Conservation (phyloP, 2,113 vertebrate species). For the Xerus inauris region DNA sequence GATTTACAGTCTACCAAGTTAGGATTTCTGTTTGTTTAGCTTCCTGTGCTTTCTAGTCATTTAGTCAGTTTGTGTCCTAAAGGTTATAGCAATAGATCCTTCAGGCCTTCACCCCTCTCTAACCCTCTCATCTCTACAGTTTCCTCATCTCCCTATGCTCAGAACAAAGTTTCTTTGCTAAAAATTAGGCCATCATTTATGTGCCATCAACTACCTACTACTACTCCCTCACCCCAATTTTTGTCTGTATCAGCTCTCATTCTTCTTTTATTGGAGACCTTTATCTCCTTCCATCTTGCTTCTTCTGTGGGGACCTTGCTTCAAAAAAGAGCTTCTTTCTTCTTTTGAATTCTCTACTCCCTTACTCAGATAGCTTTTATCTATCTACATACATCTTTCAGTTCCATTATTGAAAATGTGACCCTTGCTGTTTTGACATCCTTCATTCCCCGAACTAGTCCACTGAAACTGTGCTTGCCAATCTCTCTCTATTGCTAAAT, state of each 20-base stretch:
- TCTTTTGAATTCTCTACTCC: neutral
- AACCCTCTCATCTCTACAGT: neutral
- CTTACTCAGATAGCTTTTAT: neutral
- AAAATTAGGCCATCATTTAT: neutral
- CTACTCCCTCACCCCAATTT: neutral
- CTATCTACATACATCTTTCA: neutral
- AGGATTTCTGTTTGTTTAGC: neutral
- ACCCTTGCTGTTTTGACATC: conserved; percentile 2
- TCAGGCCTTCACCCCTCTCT: neutral
- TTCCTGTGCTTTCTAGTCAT: neutral
- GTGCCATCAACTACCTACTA: neutral
- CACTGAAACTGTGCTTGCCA: neutral
- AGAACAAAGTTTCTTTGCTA: neutral
- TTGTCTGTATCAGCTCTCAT: neutral
- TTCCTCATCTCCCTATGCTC: neutral
- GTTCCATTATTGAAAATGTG: conserved; percentile 13
- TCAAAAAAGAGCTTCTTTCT: neutral
- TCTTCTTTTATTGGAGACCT: neutral
- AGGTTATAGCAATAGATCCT: neutral
- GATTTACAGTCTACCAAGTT: neutral
- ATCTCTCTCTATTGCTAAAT: neutral
- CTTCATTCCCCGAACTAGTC: neutral
- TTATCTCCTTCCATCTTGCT: neutral
- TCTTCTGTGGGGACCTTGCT: neutral
- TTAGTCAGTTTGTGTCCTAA: neutral